These are phyloP conservation scores for Lethenteron camtschaticum DNA, from an alignment of 2,113 vertebrate genomes.

Conservation along the genomic window DNA sequence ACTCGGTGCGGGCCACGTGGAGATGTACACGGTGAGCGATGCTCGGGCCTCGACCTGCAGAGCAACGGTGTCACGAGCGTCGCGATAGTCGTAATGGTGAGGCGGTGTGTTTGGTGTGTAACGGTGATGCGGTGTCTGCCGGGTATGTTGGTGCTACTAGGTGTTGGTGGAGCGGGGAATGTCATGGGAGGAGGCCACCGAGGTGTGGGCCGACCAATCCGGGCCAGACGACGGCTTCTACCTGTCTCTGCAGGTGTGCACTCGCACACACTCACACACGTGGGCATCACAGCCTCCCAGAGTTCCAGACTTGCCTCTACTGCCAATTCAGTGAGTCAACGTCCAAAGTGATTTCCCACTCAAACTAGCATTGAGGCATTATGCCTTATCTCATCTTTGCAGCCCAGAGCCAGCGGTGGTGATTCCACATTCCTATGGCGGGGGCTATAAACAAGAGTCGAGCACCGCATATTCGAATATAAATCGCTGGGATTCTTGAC, in stretches of 20 bases:
- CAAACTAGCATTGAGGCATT: background rate
- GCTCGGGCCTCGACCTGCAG: too few relatives aligned
- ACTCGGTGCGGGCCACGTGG: constrained; percentile 82
- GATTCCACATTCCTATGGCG: too few relatives aligned
- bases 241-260: constrained; percentile 41
- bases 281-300: too few relatives aligned
- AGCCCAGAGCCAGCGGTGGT: too few relatives aligned
- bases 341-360: background rate
- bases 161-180: constrained; percentile 88
- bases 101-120: too few relatives aligned
- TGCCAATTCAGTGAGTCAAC: background rate
- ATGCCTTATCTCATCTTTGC: background rate
- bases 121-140: too few relatives aligned
- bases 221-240: constrained; percentile 92
- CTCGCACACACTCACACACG: too few relatives aligned
- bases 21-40: constrained; percentile 55
- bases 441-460: too few relatives aligned
- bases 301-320: background rate
- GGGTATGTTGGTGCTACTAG: constrained; percentile 19
- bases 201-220: constrained; percentile 72
- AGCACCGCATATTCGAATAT: too few relatives aligned
- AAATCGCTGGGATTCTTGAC: too few relatives aligned
- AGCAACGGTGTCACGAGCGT: too few relatives aligned
- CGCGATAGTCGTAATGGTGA: too few relatives aligned
- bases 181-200: constrained; percentile 94